Base-by-base conservation (phyloP, 2,888 invertebrate species). In the Dusona sp. region DNA sequence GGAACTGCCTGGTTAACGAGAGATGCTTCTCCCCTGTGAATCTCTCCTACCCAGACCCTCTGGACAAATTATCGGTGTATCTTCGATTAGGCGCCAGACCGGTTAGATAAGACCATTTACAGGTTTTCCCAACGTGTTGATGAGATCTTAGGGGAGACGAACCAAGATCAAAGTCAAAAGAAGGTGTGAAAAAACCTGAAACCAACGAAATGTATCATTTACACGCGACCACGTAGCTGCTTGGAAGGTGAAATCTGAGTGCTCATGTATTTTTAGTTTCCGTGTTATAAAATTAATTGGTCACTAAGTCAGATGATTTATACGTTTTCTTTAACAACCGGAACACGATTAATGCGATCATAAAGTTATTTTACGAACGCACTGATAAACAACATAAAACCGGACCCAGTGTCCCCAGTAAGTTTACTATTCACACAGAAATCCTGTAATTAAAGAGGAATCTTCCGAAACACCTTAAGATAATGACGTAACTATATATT, bases 1-100 rank as follows among this genome's bases (percentile, higher is more conserved):
- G n/a, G 36, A 68, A 70, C 73, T 33, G 67, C 45, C 65, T 61
- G 57, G 29, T 45, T 74, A 83, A 74, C 78, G 68, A 81, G 67
- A 61, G 33, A 61, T 77, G 8, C 13, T 61, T 75, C 42, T 72
- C 57, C 36, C 25, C 48, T 19, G 33, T 19, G 61, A 73, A 68
- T 78, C 57, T 57, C 25, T 51, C 75, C 77, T 65, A 72, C 80
- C 77, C 38, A 36, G 67, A 57, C 78, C 54, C 57, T 80, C 54
- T 45, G n/a, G 74, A 81, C 72, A 67, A 74, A 67, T 51, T 61
- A 78, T 78, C 42, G 67, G 68, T 45, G 65, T 75, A 48, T 48
- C 48, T 48, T 38, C 33, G 42, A 70, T 81, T 77, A 45, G 38
- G 51, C 25, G 16, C 4, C 22, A 29, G 70, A 70, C 51, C n/a